phyloP scores from a whole-genome alignment of 2,888 invertebrate species.

The Ichneumoninae sp. region DNA sequence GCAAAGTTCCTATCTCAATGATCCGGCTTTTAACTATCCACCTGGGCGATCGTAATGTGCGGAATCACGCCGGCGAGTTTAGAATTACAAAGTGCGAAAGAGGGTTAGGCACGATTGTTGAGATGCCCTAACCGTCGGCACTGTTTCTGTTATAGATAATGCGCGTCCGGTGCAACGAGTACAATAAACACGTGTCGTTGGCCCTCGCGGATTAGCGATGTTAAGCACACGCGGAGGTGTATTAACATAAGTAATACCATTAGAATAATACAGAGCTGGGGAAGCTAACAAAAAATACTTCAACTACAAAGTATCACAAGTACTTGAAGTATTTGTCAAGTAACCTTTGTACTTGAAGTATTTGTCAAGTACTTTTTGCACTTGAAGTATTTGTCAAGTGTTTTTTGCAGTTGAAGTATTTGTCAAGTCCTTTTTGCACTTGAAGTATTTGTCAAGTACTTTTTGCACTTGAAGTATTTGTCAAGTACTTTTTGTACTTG shows the following conservation, averaged over 20 bases:
- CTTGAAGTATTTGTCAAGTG: background rate
- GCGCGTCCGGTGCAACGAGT: constrained; percentile 54
- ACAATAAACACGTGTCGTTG: background rate
- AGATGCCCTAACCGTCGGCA: background rate
- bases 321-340: too few relatives aligned
- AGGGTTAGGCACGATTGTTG: constrained; percentile 3
- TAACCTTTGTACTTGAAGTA: too few relatives aligned
- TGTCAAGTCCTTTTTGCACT: too few relatives aligned
- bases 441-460: too few relatives aligned
- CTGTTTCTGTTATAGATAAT: constrained; percentile 1
- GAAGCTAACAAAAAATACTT: too few relatives aligned
- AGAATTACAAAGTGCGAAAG: constrained; percentile 19
- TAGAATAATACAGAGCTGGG: too few relatives aligned
- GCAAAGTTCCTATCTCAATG: background rate
- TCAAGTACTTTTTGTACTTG: background rate
- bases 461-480: background rate
- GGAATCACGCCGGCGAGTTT: constrained; percentile 9
- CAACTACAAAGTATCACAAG: too few relatives aligned
- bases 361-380: too few relatives aligned
- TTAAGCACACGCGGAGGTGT: too few relatives aligned
- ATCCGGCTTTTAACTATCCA: background rate
- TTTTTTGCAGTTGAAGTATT: too few relatives aligned
- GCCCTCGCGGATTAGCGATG: too few relatives aligned
- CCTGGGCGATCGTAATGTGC: background rate
- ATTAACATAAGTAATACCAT: too few relatives aligned